Evolutionary conservation across 2,113 vertebrate species (phyloP).

Genomic region (Spilogale gracilis): DNA sequence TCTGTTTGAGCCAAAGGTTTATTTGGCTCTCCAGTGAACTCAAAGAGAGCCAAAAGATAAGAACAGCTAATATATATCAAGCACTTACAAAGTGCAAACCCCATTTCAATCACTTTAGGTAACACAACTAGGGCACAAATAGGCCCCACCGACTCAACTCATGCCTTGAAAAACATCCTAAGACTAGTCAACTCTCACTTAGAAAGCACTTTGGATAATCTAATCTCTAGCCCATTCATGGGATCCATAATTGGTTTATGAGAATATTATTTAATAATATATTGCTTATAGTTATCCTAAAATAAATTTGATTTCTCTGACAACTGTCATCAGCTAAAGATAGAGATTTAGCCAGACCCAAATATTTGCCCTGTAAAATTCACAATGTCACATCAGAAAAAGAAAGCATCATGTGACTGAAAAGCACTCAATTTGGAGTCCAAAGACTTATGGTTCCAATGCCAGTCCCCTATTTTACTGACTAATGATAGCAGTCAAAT

Average conservation of each 20-base stretch:
- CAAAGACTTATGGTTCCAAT: neutral
- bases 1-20: neutral
- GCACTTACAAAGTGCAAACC: neutral
- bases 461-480: neutral
- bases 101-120: neutral
- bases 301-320: conserved; percentile 56
- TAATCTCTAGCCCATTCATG: neutral
- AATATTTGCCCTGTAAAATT: neutral
- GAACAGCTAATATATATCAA: neutral
- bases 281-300: neutral
- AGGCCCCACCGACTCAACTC: neutral
- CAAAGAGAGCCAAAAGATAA: conserved; percentile 17
- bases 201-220: neutral
- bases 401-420: neutral
- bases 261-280: conserved; percentile 38
- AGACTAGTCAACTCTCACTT: neutral
- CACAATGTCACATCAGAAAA: neutral
- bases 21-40: neutral
- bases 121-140: neutral
- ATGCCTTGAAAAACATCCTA: neutral
- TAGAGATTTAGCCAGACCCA: neutral
- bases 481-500: neutral
- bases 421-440: neutral
- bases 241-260: neutral
- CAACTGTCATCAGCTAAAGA: conserved; percentile 27